Evolutionary conservation across 2,888 invertebrate genomes (phyloP).

Genomic region (Dorcus parallelipipedus): DNA sequence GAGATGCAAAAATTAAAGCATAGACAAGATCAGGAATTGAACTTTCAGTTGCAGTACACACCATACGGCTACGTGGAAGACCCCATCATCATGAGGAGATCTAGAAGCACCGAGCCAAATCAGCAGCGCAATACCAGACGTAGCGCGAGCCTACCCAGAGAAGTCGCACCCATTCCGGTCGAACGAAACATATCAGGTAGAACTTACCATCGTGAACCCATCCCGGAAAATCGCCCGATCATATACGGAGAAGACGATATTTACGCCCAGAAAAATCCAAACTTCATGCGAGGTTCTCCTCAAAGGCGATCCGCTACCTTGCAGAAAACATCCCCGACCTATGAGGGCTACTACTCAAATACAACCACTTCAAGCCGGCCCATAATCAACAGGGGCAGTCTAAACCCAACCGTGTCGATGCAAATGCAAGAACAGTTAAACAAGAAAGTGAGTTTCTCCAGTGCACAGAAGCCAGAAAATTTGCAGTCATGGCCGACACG

Average conservation of each 20-base stretch:
- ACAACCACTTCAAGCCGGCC: slow-evolving; percentile 39
- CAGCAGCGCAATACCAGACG: slow-evolving; percentile 44
- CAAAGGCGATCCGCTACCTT: slow-evolving; percentile 30
- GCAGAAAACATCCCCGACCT: slow-evolving; percentile 5
- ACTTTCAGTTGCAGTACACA: slow-evolving; percentile 36
- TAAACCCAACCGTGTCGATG: slow-evolving; percentile 34
- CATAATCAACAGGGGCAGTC: slow-evolving; percentile 55
- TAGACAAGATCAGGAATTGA: slow-evolving; percentile 57
- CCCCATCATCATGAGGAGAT: slow-evolving; percentile 40
- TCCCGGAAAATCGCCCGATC: slow-evolving; percentile 25
- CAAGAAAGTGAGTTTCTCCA: slow-evolving; percentile 54
- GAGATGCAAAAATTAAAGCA: slow-evolving; percentile 62
- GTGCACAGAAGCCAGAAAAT: slow-evolving; percentile 25
- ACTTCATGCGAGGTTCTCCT: slow-evolving; percentile 33
- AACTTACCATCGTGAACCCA: slow-evolving; percentile 18
- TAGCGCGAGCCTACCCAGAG: slow-evolving; percentile 47
- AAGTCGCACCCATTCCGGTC: slow-evolving; percentile 13
- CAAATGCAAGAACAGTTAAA: slow-evolving; percentile 45
- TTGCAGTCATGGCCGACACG: slow-evolving; percentile 50
- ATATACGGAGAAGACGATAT: slow-evolving; percentile 10
- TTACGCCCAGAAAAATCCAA: slow-evolving; percentile 24
- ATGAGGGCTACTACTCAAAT: slow-evolving; percentile 20
- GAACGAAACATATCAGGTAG: neutral
- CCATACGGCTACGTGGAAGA: slow-evolving; percentile 40
- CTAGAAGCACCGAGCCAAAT: slow-evolving; percentile 50